Evolutionary conservation across 1,140 invertebrate species (phyloP), one percentile per base, ranked within the genome.

Genomic region (Cyrtorhinus lividipennis): DNA sequence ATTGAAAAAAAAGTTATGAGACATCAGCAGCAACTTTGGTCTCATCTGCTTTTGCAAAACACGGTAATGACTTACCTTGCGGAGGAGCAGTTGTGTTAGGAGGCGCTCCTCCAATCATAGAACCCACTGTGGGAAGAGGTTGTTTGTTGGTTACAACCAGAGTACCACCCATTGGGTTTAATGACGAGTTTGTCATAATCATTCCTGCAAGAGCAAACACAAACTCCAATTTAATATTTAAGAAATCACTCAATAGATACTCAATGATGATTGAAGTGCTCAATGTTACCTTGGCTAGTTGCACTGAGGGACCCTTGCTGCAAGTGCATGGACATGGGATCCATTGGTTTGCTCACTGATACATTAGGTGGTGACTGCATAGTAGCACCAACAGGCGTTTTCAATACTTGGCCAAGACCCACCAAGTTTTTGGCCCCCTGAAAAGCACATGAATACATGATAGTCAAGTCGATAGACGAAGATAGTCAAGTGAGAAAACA

Each of bases 301-400:
- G 30, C 44, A 46, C 62, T 65, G 8, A 65, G 57, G n/a, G 53
- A 27, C 15, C 44, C 61, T 48, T 62, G 64, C 44, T 60, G 58
- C n/a, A 63, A 45, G 23, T 66, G 65, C 18, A 64, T 62, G 56
- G 56, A 48, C 76, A 79, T 77, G 61, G 77, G 76, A 70, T 81
- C 80, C 18, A 76, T 74, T 56, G 70, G 69, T 68, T 82, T 82
- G 25, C 78, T 78, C 18, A 81, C 80, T 23, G 80, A 79, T 62
- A 87, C 83, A 71, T 88, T 88, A 12, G 86, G 86, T 56, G 86
- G 86, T 48, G 86, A 88, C 73, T 89, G 87, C 72, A 90, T 76
- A 69, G 85, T 88, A 56, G 85, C 73, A 85, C 88, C 70, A 88
- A 88, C 73, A 56, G 56, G 71, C 57, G 82, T 79, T 56, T 80